Base-by-base conservation (phyloP, 2,888 invertebrate species). In the Conistra vaccinii region DNA sequence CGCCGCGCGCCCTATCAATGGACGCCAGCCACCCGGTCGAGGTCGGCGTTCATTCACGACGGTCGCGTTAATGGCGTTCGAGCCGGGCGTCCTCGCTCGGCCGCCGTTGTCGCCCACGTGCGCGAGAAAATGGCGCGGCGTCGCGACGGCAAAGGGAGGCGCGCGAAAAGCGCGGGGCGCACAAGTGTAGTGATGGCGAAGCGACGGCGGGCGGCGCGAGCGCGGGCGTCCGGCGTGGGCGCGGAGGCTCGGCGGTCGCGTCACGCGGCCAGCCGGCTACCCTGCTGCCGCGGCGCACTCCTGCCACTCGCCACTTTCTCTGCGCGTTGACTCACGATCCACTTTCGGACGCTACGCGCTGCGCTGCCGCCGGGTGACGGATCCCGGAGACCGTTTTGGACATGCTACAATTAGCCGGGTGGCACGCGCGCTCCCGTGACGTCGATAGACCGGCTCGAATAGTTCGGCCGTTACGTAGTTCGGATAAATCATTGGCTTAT, bases 41-140 rank as follows among this genome's bases (percentile, higher is more conserved):
- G 94, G 94, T 94, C 94, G 95, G 93, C 93, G 92, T 94, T 96
- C 96, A 96, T 96, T 96, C 96, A 96, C 96, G 95, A 94, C 95
- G 94, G 91, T 91, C 92, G 94, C 91, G 93, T 94, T 96, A 96
- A 95, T 96, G 96, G 95, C 95, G 94, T 90, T 92, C 91, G 91
- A 90, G 92, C 92, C 92, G 92, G 91, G 93, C 93, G 96, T 93
- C 94, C 93, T 94, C 94, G 92, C 85, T 92, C 89, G 89, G 92
- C 90, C 91, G 92, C 86, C 87, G 88, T 88, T 90, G 93, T 94
- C 96, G 96, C 96, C 96, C 96, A 96, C 96, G 95, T 96, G 96
- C 96, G 96, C 96, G 94, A 90, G 95, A 93, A 96, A 96, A 95
- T 96, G 96, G 96, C 96, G 96, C 96, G 95, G 93, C 94, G 94